Evolutionary conservation across 2,888 invertebrate species (phyloP).

Genomic region (Acleris holmiana): DNA sequence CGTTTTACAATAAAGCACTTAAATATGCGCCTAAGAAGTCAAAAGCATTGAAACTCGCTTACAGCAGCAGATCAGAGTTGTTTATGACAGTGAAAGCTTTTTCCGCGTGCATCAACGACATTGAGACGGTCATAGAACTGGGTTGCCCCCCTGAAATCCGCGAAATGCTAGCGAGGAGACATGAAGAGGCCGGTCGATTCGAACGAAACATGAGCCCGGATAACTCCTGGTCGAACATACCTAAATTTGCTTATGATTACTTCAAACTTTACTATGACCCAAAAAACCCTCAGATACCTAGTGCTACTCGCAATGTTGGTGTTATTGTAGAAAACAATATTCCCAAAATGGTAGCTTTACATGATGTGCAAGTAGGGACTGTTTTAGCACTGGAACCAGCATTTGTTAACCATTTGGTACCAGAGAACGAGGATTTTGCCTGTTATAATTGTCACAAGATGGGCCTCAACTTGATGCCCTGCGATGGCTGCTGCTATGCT

Average conservation of each 20-base stretch:
- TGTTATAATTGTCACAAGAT: slow-evolving; percentile 49
- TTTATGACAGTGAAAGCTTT: slow-evolving; percentile 39
- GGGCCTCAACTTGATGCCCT: slow-evolving; percentile 46
- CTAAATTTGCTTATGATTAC: slow-evolving; percentile 21
- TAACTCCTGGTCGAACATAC: background rate
- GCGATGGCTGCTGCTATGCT: slow-evolving; percentile 44
- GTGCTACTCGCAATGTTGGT: slow-evolving; percentile 42
- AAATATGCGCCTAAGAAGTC: slow-evolving; percentile 47
- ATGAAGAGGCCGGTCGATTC: slow-evolving; percentile 32
- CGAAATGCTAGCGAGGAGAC: slow-evolving; percentile 42
- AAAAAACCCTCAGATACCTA: slow-evolving; percentile 43
- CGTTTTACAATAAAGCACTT: slow-evolving; percentile 48
- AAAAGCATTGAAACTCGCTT: slow-evolving; percentile 44
- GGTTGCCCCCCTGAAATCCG: slow-evolving; percentile 46
- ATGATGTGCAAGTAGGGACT: slow-evolving; percentile 47
- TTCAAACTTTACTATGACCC: slow-evolving; percentile 34
- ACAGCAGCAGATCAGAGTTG: slow-evolving; percentile 49
- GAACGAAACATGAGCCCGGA: slow-evolving; percentile 11
- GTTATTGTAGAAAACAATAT: slow-evolving; percentile 35
- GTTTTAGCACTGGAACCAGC: slow-evolving; percentile 46
- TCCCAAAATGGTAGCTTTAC: slow-evolving; percentile 46
- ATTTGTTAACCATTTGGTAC: slow-evolving; percentile 40
- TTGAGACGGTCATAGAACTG: slow-evolving; percentile 45
- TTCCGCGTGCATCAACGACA: slow-evolving; percentile 45
- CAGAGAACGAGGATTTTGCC: slow-evolving; percentile 14